Percentiles rank a stretch among this genome's conserved stretches.
Conservation (phyloP, 2,888 invertebrate species). For the Darwinula stevensoni region DNA sequence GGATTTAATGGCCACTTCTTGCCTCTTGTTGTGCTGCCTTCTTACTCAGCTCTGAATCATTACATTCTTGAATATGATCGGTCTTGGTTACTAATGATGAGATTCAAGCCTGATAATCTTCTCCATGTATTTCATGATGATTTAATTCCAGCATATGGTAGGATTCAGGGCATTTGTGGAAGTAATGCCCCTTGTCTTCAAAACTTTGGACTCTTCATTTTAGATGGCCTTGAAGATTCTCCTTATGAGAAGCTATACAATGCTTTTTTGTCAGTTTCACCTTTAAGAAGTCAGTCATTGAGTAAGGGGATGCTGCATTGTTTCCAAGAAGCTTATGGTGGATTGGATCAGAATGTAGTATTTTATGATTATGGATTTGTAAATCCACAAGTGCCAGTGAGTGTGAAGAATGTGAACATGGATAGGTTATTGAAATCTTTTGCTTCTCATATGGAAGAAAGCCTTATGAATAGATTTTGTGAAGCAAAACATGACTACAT, state of each 20-base stretch:
- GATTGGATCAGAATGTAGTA: background rate
- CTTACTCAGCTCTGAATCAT: too few relatives aligned
- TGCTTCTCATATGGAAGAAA: too few relatives aligned
- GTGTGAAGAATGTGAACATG: too few relatives aligned
- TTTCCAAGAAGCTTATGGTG: background rate
- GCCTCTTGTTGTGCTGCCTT: too few relatives aligned
- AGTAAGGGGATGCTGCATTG: background rate
- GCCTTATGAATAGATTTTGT: background rate
- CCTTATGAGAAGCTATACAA: background rate
- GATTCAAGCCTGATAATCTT: constrained; percentile 1
- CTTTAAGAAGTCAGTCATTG: background rate
- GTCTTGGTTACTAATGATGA: too few relatives aligned
- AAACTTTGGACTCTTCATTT: too few relatives aligned
- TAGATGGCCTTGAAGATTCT: too few relatives aligned
- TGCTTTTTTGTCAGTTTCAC: background rate
- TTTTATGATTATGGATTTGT: background rate
- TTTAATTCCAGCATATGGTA: background rate
- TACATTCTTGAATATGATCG: too few relatives aligned
- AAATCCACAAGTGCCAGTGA: background rate
- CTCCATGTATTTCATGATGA: background rate
- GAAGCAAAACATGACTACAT: background rate
- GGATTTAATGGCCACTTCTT: too few relatives aligned
- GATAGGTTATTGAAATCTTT: too few relatives aligned
- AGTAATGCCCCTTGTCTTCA: too few relatives aligned
- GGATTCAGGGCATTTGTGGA: background rate